Evolutionary conservation across 92 coral and sea anemone species (phyloP), one percentile per base, ranked within the genome.

Genomic region (Epizoanthus stellaris): DNA sequence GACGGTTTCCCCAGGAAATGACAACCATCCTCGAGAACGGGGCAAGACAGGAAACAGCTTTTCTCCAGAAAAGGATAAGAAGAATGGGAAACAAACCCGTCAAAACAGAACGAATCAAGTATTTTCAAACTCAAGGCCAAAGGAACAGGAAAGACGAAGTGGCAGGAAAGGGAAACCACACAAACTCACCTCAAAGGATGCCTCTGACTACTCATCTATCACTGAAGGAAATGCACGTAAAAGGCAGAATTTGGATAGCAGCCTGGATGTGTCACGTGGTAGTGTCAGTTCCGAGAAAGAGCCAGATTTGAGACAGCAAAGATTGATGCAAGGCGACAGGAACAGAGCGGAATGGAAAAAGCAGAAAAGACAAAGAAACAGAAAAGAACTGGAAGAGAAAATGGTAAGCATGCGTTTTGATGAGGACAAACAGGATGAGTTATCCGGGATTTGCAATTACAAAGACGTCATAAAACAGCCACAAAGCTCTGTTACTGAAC

Each of bases 151-250:
- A 82, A 54, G 77, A 39, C 59, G 67, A 85, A 85, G 71, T 77
- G 14, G 68, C 54, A 81, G 92, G 79, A 89, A 89, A 16, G 73
- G 92, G 39, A 81, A 80, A 43, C 92, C 92, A n/a, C 83, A 85
- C 1, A 89, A 85, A 75, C 83, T 80, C 4, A 30, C 77, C 65
- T 67, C 71, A 70, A 64, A 63, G 20, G 61, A 62, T 17, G 25
- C 42, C 23, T 57, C 64, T 13, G 21, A 45, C 6, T 57, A 42
- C 23, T 74, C 71, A 12, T 67, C 15, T 5, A 23, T 80, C 56
- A 76, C 39, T 16, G 89, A 85, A 25, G 80, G 86, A 57, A 70
- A 67, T 65, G 76, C 36, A 80, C 67, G 59, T 57, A 83, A 9
- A 23, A 16, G 1, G 17, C 42, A 23, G 39, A 52, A 40, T 43